Evolutionary conservation across 2,113 vertebrate species (phyloP).

Genomic region (Eubucco bourcierii): DNA sequence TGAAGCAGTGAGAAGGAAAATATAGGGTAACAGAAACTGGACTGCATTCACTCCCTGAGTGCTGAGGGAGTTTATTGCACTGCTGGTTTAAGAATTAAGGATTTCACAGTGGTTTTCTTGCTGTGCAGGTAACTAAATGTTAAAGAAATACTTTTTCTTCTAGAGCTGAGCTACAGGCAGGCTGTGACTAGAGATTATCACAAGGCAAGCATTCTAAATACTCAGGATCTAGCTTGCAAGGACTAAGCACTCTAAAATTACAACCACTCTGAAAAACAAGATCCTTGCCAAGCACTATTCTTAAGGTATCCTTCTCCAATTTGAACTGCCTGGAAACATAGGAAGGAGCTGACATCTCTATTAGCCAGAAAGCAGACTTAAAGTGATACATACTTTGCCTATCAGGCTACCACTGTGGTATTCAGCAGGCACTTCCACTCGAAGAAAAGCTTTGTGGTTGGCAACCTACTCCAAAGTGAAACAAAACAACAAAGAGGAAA

Average conservation of each 20-base stretch:
- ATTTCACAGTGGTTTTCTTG: not conserved
- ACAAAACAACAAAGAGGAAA: constrained; percentile 37
- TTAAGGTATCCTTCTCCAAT: not conserved
- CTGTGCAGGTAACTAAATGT: not conserved
- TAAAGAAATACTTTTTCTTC: not conserved
- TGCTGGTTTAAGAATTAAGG: not conserved
- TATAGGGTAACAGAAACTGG: not conserved
- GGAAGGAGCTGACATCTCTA: not conserved
- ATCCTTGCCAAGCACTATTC: not conserved
- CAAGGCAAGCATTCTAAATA: not conserved
- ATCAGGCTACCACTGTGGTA: constrained; percentile 83
- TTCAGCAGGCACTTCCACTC: constrained; percentile 83
- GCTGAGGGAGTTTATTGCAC: not conserved
- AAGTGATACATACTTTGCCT: constrained; percentile 84
- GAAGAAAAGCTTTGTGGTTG: constrained; percentile 77
- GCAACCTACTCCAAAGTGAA: constrained; percentile 75
- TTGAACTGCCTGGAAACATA: not conserved
- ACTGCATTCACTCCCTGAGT: not conserved
- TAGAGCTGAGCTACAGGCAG: not conserved
- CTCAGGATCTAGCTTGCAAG: not conserved
- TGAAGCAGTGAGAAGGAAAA: not conserved
- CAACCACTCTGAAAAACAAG: not conserved
- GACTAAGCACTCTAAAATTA: not conserved
- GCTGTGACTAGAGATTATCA: not conserved
- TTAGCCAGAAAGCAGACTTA: constrained; percentile 21